These are phyloP conservation scores for Acanthopagrus latus DNA, from an alignment of 2,797 vertebrate species.

Conservation along the genomic window DNA sequence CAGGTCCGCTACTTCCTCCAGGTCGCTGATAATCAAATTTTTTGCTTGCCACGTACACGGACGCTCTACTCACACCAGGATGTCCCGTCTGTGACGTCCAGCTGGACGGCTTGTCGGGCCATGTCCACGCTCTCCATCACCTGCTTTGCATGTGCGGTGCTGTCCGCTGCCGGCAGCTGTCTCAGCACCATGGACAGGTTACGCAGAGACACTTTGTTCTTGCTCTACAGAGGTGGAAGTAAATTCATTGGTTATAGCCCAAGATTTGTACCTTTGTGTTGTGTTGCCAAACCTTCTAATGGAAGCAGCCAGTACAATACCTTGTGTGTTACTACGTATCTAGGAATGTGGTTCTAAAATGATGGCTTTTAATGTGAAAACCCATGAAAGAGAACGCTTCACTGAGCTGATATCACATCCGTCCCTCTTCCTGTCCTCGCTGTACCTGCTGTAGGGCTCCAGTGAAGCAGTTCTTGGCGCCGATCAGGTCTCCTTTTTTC, in stretches of 20 bases:
- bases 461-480: constrained; percentile 92
- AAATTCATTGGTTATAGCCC: too few relatives aligned
- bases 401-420: not conserved
- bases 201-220: constrained; percentile 93
- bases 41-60: not conserved
- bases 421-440: not conserved
- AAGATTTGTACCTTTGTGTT: too few relatives aligned
- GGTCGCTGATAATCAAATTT: too few relatives aligned
- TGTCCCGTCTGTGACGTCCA: constrained; percentile 90
- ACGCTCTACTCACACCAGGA: constrained; percentile 92
- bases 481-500: constrained; percentile 91
- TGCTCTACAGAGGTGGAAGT: constrained; percentile 80
- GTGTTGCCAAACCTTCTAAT: too few relatives aligned
- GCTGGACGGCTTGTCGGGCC: constrained; percentile 91
- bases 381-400: not conserved
- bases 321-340: too few relatives aligned
- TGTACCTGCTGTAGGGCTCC: constrained; percentile 91
- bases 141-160: constrained; percentile 81
- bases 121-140: constrained; percentile 91
- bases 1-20: not conserved
- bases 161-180: constrained; percentile 83
- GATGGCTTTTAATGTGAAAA: not conserved
- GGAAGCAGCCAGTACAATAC: too few relatives aligned
- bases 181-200: constrained; percentile 94
- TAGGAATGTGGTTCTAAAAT: not conserved